Conservation (phyloP, 2,888 invertebrate species). For the Mythimna impura region DNA sequence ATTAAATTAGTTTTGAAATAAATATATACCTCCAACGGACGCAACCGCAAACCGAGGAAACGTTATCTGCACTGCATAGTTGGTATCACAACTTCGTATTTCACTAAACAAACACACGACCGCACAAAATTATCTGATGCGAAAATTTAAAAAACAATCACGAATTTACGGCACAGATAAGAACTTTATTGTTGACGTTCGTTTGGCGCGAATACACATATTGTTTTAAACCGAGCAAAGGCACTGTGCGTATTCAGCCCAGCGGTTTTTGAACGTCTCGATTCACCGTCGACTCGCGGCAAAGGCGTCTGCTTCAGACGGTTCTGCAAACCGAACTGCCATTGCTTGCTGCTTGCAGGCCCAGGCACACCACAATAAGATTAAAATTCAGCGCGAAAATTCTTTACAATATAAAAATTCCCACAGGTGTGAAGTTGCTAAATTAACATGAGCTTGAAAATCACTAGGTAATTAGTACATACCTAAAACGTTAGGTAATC, state of each 20-base stretch:
- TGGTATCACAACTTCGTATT: constrained; percentile 76
- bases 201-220: constrained; percentile 49
- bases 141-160: constrained; percentile 56
- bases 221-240: constrained; percentile 47
- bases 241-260: constrained; percentile 41
- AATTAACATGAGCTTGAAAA: constrained; percentile 34
- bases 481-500: constrained; percentile 6
- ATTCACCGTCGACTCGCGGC: constrained; percentile 60
- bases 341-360: constrained; percentile 49
- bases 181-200: constrained; percentile 31
- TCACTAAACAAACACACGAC: constrained; percentile 83
- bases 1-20: constrained; percentile 69
- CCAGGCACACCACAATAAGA: constrained; percentile 52
- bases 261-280: constrained; percentile 69
- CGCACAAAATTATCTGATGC: constrained; percentile 66
- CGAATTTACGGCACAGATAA: constrained; percentile 49
- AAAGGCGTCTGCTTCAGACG: constrained; percentile 75
- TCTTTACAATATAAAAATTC: constrained; percentile 29
- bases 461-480: constrained; percentile 24
- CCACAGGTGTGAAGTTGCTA: constrained; percentile 29
- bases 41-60: constrained; percentile 83
- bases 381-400: constrained; percentile 53
- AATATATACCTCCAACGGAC: constrained; percentile 70
- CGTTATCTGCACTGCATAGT: constrained; percentile 80
- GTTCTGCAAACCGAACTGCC: constrained; percentile 77